A percentile compares a stretch with the other conserved stretches of the same genome.
Evolutionary conservation across 2,113 vertebrate genomes (phyloP).

Genomic region (Brachirus orientalis): DNA sequence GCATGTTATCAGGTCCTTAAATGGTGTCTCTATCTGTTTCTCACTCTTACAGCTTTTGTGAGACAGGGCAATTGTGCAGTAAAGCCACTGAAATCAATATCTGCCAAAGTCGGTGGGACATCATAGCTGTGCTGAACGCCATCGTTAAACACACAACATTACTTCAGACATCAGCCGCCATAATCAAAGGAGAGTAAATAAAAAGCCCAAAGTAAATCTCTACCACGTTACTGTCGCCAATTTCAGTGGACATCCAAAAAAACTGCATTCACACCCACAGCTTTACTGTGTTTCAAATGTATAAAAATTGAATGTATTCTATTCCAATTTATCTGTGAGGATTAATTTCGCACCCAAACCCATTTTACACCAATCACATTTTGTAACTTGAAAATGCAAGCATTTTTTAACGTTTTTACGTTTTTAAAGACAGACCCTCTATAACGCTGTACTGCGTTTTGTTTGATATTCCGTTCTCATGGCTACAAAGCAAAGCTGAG

Average conservation of each 20-base stretch:
- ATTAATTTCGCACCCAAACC: slow-evolving; percentile 1
- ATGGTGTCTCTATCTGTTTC: slow-evolving; percentile 76
- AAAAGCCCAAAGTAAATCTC: slow-evolving; percentile 29
- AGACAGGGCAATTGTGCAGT: slow-evolving; percentile 81
- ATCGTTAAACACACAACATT: slow-evolving; percentile 53
- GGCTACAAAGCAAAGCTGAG: slow-evolving; percentile 35
- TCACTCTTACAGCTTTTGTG: slow-evolving; percentile 79
- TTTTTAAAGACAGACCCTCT: background rate
- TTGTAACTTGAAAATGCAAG: background rate
- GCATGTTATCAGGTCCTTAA: slow-evolving; percentile 77
- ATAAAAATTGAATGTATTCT: too few relatives aligned
- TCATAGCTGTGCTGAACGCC: slow-evolving; percentile 50
- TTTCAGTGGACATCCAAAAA: background rate
- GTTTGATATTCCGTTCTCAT: too few relatives aligned
- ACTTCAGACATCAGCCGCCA: slow-evolving; percentile 11
- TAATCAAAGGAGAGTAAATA: slow-evolving; percentile 36
- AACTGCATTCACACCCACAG: background rate
- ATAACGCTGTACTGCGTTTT: background rate
- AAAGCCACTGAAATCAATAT: slow-evolving; percentile 86
- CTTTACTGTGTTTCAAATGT: slow-evolving; percentile 3
- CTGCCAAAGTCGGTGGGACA: slow-evolving; percentile 74
- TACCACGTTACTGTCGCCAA: slow-evolving; percentile 11
- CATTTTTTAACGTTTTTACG: too few relatives aligned
- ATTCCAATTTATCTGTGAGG: too few relatives aligned
- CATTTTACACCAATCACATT: background rate